These are phyloP conservation scores for Microcebus jonahi DNA, from an alignment of 2,113 vertebrate genomes.

Conservation along the genomic window DNA sequence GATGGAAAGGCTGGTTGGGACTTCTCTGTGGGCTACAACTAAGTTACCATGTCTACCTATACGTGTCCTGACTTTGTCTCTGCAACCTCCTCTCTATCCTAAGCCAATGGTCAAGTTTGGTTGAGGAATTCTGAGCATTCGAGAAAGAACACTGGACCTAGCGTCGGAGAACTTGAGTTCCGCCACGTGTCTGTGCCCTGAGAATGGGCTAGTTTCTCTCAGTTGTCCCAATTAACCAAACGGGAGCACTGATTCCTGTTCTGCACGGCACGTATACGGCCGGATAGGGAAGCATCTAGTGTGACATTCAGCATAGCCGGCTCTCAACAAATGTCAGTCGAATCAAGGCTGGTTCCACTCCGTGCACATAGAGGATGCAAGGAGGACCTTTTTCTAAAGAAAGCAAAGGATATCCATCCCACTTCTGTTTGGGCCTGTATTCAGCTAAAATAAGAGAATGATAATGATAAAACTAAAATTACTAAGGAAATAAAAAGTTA, in stretches of 20 bases:
- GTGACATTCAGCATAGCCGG: not conserved
- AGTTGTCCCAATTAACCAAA: not conserved
- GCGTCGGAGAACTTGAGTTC: not conserved
- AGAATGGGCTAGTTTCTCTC: not conserved
- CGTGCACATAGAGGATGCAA: not conserved
- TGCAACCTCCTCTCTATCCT: not conserved
- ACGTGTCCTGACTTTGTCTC: not conserved
- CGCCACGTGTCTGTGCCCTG: not conserved
- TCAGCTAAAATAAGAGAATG: slow-evolving; percentile 15
- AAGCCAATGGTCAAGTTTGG: not conserved
- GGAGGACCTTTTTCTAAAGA: not conserved
- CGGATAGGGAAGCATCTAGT: not conserved
- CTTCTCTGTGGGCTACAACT: rapidly evolving
- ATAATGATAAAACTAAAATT: not conserved
- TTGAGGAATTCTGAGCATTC: not conserved
- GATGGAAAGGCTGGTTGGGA: not conserved
- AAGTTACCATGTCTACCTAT: rapidly evolving
- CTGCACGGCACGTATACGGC: not conserved
- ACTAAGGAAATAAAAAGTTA: not conserved
- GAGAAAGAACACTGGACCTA: not conserved
- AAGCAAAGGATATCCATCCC: not conserved
- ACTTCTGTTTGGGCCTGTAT: not conserved
- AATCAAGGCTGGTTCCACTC: not conserved
- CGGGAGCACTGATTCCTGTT: not conserved
- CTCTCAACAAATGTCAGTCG: not conserved